Base-by-base conservation (phyloP, 2,797 vertebrate species). In the Kryptopterus vitreolus region DNA sequence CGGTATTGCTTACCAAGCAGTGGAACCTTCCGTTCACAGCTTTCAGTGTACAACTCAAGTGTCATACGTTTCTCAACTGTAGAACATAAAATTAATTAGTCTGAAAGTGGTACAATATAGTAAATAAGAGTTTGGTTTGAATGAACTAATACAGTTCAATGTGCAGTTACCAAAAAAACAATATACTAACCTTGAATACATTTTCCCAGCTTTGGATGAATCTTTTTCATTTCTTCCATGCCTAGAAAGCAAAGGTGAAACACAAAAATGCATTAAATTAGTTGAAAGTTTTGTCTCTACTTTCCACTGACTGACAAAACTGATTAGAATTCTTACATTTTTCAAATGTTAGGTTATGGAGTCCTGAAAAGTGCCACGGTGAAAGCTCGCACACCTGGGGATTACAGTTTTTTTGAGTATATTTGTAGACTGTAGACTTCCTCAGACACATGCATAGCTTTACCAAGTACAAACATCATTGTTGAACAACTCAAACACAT, bases 341-440 rank as follows among this genome's bases (percentile, higher is more conserved):
- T 15, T 79, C 77, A 75, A 76, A 82, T 9, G 62, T 20, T 12
- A 76, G 9, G 48, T 3, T 76, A 15, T 50, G 53, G 33, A 79
- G 29, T 10, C 61, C n/a, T 26, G 0, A 33, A 43, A 59, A 62
- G 43, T 48, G 71, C 18, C 16, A 5, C 20, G 12, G 15, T 46
- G 71, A 57, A 62, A 82, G 78, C 43, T 82, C 81, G 52, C 81
- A 82, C 12, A 82, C 77, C 81, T 82, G 10, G 10, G 20, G 8
- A 76, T 26, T 31, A 13, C 38, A 43, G 38, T 43, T 43, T 43
- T 43, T 10, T 1, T 43, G 7, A 43, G 10, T 43, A 43, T 1
- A 43, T 43, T 43, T 43, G 38, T 43, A 43, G 8, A 7, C 7
- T 43, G 7, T 43, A 43, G 38, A 7, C 38, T 43, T 20, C 29